Percentiles rank a stretch among this genome's conserved stretches.
Conservation (phyloP, 2,113 vertebrate genomes). For the Bolborhynchus lineola region DNA sequence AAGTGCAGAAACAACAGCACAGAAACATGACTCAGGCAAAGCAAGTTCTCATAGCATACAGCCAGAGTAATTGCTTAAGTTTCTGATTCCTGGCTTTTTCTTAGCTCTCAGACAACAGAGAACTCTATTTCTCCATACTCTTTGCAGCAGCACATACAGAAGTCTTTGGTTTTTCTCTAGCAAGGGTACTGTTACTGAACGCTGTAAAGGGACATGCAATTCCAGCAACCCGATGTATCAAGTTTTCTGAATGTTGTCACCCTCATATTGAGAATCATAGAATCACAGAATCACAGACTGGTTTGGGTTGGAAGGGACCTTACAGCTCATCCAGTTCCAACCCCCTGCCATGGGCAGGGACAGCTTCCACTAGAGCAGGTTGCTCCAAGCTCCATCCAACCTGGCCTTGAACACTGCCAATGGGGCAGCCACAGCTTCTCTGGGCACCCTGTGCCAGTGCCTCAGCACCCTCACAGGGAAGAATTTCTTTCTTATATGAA, state of each 20-base stretch:
- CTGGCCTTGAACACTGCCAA: background rate
- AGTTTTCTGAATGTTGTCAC: background rate
- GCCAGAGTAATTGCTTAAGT: background rate
- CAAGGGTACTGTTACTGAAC: background rate
- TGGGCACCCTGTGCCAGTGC: background rate
- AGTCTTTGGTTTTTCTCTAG: background rate
- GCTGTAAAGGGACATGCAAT: background rate
- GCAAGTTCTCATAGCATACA: background rate
- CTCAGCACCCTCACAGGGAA: background rate
- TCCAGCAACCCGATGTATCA: background rate
- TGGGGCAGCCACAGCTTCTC: background rate
- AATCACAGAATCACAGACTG: background rate
- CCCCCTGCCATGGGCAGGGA: background rate
- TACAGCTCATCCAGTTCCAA: background rate
- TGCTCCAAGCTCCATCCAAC: background rate
- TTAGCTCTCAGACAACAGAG: background rate
- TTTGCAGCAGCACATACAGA: background rate
- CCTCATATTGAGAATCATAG: background rate
- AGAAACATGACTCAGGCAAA: background rate
- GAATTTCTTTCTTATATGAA: background rate
- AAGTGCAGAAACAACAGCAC: background rate
- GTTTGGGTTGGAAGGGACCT: background rate
- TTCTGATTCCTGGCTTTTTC: accelerated
- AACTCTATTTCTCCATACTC: background rate
- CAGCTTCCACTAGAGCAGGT: background rate